These are phyloP conservation scores for Syrista parreyssii DNA, from an alignment of 2,888 invertebrate genomes.

Conservation along the genomic window DNA sequence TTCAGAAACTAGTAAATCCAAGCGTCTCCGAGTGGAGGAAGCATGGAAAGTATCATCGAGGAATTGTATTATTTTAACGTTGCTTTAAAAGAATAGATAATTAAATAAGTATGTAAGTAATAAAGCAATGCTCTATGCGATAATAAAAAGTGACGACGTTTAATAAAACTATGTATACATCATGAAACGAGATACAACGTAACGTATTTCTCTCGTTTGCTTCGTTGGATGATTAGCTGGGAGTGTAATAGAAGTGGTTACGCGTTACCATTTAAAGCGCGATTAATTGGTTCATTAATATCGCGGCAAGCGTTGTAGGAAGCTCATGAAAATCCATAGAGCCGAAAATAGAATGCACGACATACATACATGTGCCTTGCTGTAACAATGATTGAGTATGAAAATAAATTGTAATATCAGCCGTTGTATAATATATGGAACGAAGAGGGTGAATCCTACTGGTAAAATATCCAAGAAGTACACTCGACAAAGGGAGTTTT, in stretches of 20 bases:
- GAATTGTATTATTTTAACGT: not conserved
- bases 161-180: not conserved
- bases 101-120: not conserved
- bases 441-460: not conserved
- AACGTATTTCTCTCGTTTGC: not conserved
- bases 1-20: slow-evolving; percentile 52
- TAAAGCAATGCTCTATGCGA: no score
- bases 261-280: not conserved
- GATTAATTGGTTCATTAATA: not conserved
- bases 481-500: not conserved
- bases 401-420: not conserved
- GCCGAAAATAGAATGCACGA: not conserved
- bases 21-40: not conserved
- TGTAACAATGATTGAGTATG: not conserved
- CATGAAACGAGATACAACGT: not conserved
- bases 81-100: not conserved
- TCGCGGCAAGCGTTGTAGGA: not conserved
- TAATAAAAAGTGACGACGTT: not conserved
- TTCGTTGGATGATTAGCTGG: not conserved
- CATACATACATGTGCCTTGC: not conserved
- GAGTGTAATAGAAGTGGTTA: not conserved
- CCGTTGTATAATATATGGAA: not conserved
- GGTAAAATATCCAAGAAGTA: not conserved
- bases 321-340: not conserved
- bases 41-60: not conserved